These are phyloP conservation scores for Sebastes alutus DNA, from an alignment of 2,797 vertebrate genomes.

Conservation along the genomic window DNA sequence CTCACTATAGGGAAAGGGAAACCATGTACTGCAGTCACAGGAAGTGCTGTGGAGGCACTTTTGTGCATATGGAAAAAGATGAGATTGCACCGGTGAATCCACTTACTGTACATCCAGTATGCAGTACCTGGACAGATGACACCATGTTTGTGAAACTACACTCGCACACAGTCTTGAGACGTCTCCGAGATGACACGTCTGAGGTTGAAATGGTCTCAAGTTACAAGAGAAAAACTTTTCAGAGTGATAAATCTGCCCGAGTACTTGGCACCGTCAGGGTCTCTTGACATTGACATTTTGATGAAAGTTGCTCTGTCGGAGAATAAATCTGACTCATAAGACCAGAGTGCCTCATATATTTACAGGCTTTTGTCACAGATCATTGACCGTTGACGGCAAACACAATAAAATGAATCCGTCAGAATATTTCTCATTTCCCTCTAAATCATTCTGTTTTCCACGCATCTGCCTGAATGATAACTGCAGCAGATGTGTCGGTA, in stretches of 20 bases:
- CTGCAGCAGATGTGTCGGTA: constrained; percentile 60
- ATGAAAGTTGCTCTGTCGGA: constrained; percentile 56
- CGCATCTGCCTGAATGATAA: constrained; percentile 62
- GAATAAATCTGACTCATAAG: constrained; percentile 66
- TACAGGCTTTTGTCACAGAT: constrained; percentile 62
- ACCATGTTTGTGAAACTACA: not conserved
- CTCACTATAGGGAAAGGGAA: constrained; percentile 24
- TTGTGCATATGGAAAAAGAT: constrained; percentile 15
- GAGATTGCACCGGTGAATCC: not conserved
- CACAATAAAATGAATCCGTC: constrained; percentile 63
- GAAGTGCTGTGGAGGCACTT: constrained; percentile 16
- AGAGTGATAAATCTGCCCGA: constrained; percentile 45
- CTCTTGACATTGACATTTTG: constrained; percentile 64
- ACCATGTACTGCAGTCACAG: constrained; percentile 10
- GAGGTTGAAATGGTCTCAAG: constrained; percentile 31
- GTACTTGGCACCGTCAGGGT: constrained; percentile 24
- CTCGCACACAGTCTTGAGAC: not conserved
- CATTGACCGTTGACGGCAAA: constrained; percentile 54
- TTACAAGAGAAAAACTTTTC: constrained; percentile 50
- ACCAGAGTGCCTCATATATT: constrained; percentile 54
- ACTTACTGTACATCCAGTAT: not conserved
- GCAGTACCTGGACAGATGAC: not conserved
- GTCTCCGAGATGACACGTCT: not conserved
- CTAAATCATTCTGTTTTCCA: constrained; percentile 64
- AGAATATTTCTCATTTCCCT: constrained; percentile 65